A percentile compares a stretch with the other conserved stretches of the same genome.
These are phyloP conservation scores for Tragelaphus buxtoni DNA, from an alignment of 2,113 vertebrate genomes.

Conservation along the genomic window DNA sequence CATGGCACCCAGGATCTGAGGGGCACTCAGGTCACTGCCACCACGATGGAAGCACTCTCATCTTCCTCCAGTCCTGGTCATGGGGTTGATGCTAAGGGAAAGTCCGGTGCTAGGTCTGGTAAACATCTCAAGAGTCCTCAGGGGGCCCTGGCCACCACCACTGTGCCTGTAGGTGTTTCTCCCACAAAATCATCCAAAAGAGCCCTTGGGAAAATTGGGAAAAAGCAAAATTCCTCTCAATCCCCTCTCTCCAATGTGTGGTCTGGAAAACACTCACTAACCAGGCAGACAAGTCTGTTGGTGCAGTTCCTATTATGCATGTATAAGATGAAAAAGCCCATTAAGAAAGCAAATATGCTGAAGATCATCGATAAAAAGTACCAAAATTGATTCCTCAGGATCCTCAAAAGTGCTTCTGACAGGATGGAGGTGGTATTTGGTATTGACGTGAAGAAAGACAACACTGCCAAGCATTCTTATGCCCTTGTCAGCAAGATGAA, in stretches of 20 bases:
- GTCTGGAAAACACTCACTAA: background rate
- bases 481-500: conserved; percentile 26
- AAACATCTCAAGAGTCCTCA: background rate
- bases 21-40: background rate
- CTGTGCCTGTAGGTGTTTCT: background rate
- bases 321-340: background rate
- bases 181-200: background rate
- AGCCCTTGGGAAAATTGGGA: background rate
- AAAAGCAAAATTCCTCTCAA: background rate
- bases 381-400: background rate
- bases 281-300: rapidly evolving
- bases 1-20: background rate
- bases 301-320: background rate
- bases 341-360: background rate
- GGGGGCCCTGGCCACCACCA: no score
- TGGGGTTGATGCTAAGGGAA: background rate
- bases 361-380: background rate
- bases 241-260: rapidly evolving
- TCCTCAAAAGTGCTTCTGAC: background rate
- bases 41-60: background rate
- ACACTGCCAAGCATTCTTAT: background rate
- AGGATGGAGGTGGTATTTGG: conserved; percentile 28
- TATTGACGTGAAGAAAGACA: background rate
- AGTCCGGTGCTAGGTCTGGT: background rate
- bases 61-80: background rate